Conservation (phyloP, 1,140 invertebrate genomes). For the Trissolcus basalis region DNA sequence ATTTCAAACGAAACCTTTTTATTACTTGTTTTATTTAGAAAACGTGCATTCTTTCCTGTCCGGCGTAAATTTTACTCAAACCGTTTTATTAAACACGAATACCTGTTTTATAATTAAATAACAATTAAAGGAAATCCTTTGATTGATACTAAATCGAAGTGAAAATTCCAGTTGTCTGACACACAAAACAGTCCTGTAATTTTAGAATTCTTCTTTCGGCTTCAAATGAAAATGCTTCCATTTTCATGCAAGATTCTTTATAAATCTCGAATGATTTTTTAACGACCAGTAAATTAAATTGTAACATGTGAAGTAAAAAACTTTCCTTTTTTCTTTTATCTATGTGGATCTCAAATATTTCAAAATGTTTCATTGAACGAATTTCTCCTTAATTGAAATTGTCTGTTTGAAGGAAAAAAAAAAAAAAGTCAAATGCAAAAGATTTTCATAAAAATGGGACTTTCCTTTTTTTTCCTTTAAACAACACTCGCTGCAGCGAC, state of each 20-base stretch:
- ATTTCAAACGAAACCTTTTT: conserved; percentile 37
- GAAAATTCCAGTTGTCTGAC: no score
- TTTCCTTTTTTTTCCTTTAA: conserved; percentile 18
- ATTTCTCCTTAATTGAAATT: conserved; percentile 20
- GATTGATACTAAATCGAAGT: no score
- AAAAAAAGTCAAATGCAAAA: conserved; percentile 5
- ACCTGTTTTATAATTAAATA: no score
- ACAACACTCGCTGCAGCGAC: neutral
- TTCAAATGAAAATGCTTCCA: no score
- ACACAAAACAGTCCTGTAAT: no score
- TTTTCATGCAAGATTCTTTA: no score
- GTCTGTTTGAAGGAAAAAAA: neutral
- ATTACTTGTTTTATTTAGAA: neutral
- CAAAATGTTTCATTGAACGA: conserved; percentile 7
- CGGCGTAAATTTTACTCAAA: no score
- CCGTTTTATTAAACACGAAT: no score
- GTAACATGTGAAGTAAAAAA: conserved; percentile 32
- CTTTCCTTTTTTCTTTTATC: conserved; percentile 42
- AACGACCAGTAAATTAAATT: conserved; percentile 33
- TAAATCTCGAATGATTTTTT: conserved; percentile 7
- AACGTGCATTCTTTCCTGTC: no score
- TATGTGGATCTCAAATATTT: conserved; percentile 12
- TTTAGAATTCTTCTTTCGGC: no score
- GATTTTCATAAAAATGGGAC: conserved; percentile 7
- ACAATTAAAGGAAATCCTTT: no score